Conservation (phyloP, 92 coral and sea anemone genomes). For the Epizoanthus illoricatus region DNA sequence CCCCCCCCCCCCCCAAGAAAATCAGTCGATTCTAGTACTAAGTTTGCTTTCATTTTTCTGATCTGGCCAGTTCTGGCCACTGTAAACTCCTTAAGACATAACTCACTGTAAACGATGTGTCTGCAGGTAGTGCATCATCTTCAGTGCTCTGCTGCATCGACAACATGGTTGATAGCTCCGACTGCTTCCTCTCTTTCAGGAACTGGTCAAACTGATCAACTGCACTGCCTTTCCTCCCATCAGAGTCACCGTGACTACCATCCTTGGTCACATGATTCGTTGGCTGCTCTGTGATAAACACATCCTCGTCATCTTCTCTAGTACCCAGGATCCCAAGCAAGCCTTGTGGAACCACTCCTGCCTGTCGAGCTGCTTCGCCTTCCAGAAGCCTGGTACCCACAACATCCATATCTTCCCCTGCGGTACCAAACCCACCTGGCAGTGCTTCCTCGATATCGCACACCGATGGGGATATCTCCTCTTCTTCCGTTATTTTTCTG, state of each 20-base stretch:
- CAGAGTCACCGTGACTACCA: background rate
- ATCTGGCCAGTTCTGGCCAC: background rate
- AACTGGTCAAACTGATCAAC: slow-evolving; percentile 81
- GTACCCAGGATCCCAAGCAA: background rate
- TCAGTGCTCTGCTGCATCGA: slow-evolving; percentile 44
- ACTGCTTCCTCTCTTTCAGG: slow-evolving; percentile 72
- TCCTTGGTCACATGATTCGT: background rate
- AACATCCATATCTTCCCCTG: background rate
- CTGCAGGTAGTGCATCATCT: slow-evolving; percentile 11
- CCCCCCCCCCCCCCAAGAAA: too few species aligned
- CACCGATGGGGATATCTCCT: slow-evolving; percentile 18
- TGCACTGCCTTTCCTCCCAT: slow-evolving; percentile 49
- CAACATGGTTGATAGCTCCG: slow-evolving; percentile 63
- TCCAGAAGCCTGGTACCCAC: background rate
- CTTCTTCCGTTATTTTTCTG: slow-evolving; percentile 18
- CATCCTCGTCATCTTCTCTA: slow-evolving; percentile 2
- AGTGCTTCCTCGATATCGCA: slow-evolving; percentile 5
- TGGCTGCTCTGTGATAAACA: background rate
- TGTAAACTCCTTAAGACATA: background rate
- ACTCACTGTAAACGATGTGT: slow-evolving; percentile 11
- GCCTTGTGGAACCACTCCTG: background rate
- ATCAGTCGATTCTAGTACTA: too few species aligned
- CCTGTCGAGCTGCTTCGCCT: background rate
- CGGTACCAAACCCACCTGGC: slow-evolving; percentile 9
- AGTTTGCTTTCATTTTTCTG: too few species aligned